Percentiles rank a stretch among this genome's conserved stretches.
phyloP scores from a whole-genome alignment of 2,797 vertebrate genomes.

The Chromis chromis region DNA sequence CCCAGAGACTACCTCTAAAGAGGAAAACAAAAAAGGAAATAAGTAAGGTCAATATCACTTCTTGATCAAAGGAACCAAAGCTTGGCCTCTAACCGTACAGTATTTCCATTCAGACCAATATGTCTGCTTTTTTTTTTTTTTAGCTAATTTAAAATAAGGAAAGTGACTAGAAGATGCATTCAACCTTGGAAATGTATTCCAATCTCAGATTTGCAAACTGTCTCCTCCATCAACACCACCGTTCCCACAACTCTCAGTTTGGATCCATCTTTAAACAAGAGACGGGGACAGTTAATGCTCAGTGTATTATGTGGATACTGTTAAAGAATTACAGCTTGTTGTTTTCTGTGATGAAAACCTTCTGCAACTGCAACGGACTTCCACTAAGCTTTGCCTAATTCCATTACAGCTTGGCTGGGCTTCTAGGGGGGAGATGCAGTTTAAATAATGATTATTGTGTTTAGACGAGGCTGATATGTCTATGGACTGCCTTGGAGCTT shows the following conservation, averaged over 20 bases:
- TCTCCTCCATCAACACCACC: slow-evolving; percentile 23
- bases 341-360: slow-evolving; percentile 56
- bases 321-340: slow-evolving; percentile 43
- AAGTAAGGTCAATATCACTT: slow-evolving; percentile 28
- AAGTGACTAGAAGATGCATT: slow-evolving; percentile 1
- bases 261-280: slow-evolving; percentile 23
- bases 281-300: slow-evolving; percentile 47
- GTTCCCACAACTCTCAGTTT: slow-evolving; percentile 28
- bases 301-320: slow-evolving; percentile 39
- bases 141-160: slow-evolving; percentile 16
- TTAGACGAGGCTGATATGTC: slow-evolving; percentile 45
- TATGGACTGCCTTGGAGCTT: slow-evolving; percentile 13
- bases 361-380: slow-evolving; percentile 36
- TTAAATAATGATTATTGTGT: slow-evolving; percentile 53
- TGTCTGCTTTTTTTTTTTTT: neutral
- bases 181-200: neutral
- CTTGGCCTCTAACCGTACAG: neutral
- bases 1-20: slow-evolving; percentile 17
- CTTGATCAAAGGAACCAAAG: slow-evolving; percentile 39
- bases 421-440: slow-evolving; percentile 39
- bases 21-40: slow-evolving; percentile 23
- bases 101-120: slow-evolving; percentile 3
- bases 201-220: neutral
- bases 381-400: slow-evolving; percentile 22
- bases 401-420: slow-evolving; percentile 9